Conservation (phyloP, 2,888 invertebrate genomes). For the Cryptophagus acutangulus region DNA sequence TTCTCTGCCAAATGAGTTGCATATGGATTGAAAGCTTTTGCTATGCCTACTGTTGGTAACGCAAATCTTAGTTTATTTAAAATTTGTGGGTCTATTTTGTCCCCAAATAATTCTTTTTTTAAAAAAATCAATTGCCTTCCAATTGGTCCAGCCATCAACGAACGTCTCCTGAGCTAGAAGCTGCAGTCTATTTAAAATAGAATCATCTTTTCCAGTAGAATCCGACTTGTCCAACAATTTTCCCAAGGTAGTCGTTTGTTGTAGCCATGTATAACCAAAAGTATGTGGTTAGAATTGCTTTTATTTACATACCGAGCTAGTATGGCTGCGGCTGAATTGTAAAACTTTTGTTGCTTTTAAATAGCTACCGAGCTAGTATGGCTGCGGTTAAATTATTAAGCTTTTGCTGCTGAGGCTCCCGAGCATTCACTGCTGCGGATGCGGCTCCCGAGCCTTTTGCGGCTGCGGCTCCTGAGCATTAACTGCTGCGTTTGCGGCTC, state of each 20-base stretch:
- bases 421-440: too few relatives aligned
- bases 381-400: background rate
- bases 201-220: background rate
- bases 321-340: too few relatives aligned
- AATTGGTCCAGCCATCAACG: constrained; percentile 18
- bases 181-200: background rate
- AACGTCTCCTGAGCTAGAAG: constrained; percentile 6
- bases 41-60: constrained; percentile 26
- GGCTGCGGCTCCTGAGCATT: too few relatives aligned
- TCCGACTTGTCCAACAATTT: too few relatives aligned
- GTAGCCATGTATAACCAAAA: too few relatives aligned
- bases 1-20: constrained; percentile 20
- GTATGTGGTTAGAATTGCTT: too few relatives aligned
- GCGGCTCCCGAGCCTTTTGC: too few relatives aligned
- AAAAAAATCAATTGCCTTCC: constrained; percentile 10
- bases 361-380: constrained; percentile 1
- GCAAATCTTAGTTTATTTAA: constrained; percentile 30
- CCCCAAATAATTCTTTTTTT: constrained; percentile 18
- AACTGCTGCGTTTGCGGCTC: too few relatives aligned
- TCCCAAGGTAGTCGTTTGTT: too few relatives aligned
- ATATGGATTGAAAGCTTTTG: constrained; percentile 24
- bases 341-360: too few relatives aligned
- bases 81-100: constrained; percentile 19
- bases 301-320: constrained; percentile 3
- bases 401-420: too few relatives aligned